Percentiles rank a stretch among this genome's conserved stretches.
Evolutionary conservation across 2,888 invertebrate species (phyloP).

Genomic region (Leptinotarsa tumamoca): DNA sequence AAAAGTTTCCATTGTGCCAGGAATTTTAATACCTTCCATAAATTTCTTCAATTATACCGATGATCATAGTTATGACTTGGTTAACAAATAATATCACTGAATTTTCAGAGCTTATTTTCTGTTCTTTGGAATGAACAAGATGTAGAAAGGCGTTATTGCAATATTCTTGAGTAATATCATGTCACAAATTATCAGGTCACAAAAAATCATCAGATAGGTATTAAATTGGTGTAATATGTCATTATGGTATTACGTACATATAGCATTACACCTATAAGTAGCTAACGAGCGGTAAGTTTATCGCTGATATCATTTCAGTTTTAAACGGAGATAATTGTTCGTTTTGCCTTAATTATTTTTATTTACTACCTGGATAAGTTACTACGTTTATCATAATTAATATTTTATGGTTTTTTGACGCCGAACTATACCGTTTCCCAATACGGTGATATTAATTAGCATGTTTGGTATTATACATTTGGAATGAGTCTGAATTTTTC

Average conservation of each 20-base stretch:
- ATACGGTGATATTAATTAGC: too few species aligned
- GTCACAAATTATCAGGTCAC: background rate
- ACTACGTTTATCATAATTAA: background rate
- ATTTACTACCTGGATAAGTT: background rate
- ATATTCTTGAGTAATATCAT: too few species aligned
- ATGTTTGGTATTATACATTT: too few species aligned
- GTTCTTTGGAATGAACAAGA: too few species aligned
- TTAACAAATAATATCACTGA: too few species aligned
- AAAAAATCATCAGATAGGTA: background rate
- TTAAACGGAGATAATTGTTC: conserved; percentile 18
- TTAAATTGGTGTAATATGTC: background rate
- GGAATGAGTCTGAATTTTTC: too few species aligned
- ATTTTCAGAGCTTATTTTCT: too few species aligned
- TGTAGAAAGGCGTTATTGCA: too few species aligned
- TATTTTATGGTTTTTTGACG: conserved; percentile 4
- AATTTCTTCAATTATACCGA: too few species aligned
- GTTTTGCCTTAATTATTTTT: conserved; percentile 15
- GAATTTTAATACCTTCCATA: too few species aligned
- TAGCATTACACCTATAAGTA: conserved; percentile 23
- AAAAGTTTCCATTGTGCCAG: too few species aligned
- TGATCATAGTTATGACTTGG: too few species aligned
- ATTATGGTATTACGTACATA: conserved; percentile 1
- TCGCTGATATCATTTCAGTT: conserved; percentile 7
- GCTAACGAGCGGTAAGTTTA: conserved; percentile 10
- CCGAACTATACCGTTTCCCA: background rate